A percentile compares a stretch with the other conserved stretches of the same genome.
These are phyloP conservation scores for Phymanthus crucifer DNA, from an alignment of 92 coral and sea anemone genomes.

Conservation along the genomic window DNA sequence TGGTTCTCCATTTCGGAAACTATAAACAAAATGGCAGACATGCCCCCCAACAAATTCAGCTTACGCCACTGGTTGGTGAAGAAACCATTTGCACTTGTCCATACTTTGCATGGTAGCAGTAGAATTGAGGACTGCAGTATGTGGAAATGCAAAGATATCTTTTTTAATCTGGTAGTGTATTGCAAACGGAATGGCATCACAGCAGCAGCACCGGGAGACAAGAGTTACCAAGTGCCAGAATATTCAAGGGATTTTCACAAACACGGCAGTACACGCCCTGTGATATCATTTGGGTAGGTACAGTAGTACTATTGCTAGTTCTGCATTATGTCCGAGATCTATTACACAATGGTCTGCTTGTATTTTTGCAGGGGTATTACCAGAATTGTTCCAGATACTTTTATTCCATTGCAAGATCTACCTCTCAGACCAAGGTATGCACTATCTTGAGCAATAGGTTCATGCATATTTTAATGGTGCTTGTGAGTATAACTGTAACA, in stretches of 20 bases:
- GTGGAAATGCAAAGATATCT: too few species aligned
- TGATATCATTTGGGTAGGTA: conserved; percentile 40
- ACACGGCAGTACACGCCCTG: conserved; percentile 89
- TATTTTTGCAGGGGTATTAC: conserved; percentile 60
- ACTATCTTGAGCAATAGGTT: not conserved
- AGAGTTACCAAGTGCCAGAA: conserved; percentile 87
- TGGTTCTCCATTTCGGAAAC: too few species aligned
- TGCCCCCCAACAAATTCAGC: too few species aligned
- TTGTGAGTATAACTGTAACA: too few species aligned
- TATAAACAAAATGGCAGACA: too few species aligned
- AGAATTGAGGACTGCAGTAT: too few species aligned
- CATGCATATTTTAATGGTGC: too few species aligned
- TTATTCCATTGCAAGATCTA: conserved; percentile 88
- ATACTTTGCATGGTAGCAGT: too few species aligned
- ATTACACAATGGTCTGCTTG: not conserved
- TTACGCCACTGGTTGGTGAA: too few species aligned
- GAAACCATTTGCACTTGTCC: too few species aligned
- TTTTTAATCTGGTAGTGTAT: conserved; percentile 34
- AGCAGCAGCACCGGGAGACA: conserved; percentile 81
- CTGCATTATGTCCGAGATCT: not conserved
- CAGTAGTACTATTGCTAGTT: not conserved
- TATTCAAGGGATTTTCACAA: conserved; percentile 76
- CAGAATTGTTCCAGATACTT: conserved; percentile 82
- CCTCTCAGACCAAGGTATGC: conserved; percentile 81
- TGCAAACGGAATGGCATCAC: conserved; percentile 72